phyloP scores from a whole-genome alignment of 2,888 invertebrate species.

The Lasius platythorax region DNA sequence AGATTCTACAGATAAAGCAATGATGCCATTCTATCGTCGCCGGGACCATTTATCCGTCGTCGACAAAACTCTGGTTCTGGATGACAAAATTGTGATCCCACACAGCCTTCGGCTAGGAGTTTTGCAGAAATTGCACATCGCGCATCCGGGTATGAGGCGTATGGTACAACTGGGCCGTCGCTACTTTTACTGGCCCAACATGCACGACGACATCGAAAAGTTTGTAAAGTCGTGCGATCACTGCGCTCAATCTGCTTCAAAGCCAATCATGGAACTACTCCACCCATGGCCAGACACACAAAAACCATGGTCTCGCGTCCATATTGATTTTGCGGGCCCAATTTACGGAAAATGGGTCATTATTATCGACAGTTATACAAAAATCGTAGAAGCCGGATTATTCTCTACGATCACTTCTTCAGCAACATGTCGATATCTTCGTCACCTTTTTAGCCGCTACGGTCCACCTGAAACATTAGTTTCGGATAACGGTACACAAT shows the following conservation, averaged over 20 bases:
- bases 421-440: not conserved
- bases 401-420: not conserved
- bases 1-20: too few relatives aligned
- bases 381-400: fast-evolving
- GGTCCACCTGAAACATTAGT: too few relatives aligned
- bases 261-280: not conserved
- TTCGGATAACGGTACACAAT: too few relatives aligned
- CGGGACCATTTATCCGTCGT: too few relatives aligned
- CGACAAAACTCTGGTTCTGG: too few relatives aligned
- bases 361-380: not conserved
- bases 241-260: not conserved
- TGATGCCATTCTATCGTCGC: too few relatives aligned
- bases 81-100: too few relatives aligned
- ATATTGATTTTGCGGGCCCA: not conserved
- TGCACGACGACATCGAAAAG: not conserved
- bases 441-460: not conserved
- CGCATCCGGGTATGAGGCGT: not conserved
- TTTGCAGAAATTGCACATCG: not conserved
- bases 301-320: not conserved
- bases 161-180: not conserved
- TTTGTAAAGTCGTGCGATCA: not conserved
- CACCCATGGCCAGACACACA: not conserved
- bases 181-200: not conserved
- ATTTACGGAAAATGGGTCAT: not conserved
- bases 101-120: too few relatives aligned